Conservation (phyloP, 1,140 invertebrate genomes). For the Zaprionus capensis region DNA sequence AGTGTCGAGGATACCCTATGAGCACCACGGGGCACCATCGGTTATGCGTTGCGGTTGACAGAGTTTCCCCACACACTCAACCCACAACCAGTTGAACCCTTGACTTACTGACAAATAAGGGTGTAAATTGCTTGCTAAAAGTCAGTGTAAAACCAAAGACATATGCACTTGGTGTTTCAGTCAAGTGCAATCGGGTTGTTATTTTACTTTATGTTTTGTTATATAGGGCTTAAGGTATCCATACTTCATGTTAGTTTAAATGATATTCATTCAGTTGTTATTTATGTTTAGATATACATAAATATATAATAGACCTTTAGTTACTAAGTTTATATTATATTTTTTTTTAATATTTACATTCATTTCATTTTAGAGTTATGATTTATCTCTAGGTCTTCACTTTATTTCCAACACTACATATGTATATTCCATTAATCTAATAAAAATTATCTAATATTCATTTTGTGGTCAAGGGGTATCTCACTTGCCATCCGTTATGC, state of each 20-base stretch:
- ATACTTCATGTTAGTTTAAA: too few relatives aligned
- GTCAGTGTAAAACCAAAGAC: constrained; percentile 10
- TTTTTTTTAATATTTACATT: too few relatives aligned
- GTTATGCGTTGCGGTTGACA: constrained; percentile 4
- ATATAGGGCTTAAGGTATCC: too few relatives aligned
- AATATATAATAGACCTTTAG: too few relatives aligned
- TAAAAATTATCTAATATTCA: not conserved
- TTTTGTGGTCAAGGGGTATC: not conserved
- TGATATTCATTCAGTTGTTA: too few relatives aligned
- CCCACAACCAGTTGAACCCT: constrained; percentile 2
- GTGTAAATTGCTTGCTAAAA: constrained; percentile 1
- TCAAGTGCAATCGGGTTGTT: not conserved
- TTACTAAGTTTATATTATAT: too few relatives aligned
- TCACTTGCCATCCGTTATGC: not conserved
- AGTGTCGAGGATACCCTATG: constrained; percentile 1
- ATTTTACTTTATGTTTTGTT: not conserved
- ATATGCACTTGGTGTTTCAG: constrained; percentile 3
- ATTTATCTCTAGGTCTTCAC: too few relatives aligned
- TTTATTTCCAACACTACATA: too few relatives aligned
- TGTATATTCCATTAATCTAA: not conserved
- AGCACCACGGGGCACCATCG: constrained; percentile 21
- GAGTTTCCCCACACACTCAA: not conserved
- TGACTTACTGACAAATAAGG: constrained; percentile 12
- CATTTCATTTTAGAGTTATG: too few relatives aligned
- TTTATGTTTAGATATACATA: too few relatives aligned